Base-by-base conservation (phyloP, 2,797 vertebrate genomes). In the Apodemus agrarius region DNA sequence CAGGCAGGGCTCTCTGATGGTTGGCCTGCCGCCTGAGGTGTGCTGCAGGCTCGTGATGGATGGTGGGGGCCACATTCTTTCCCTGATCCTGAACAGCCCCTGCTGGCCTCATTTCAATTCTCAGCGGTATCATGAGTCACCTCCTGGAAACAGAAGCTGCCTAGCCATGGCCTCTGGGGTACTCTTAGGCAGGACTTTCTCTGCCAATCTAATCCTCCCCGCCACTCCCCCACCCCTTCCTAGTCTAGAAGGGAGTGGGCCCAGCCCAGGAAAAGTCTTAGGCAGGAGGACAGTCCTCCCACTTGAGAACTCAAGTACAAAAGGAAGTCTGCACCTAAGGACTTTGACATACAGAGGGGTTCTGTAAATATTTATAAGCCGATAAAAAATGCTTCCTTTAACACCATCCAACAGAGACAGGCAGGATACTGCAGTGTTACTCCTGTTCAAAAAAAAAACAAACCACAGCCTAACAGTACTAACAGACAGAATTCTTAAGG, bases 321-420 rank as follows among this genome's bases (percentile, higher is more conserved):
- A 89, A 92, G 83, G 80, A 75, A 67, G 13, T 16, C 17, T 0
- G 74, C 74, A 63, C 79, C 74, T 40, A 21, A 89, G 49, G 26
- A 75, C 92, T 93, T 93, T 61, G 19, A 81, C 17, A 63, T 40
- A 24, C 63, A 34, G 16, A 17, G 19, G 31, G 83, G 40, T 69
- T 96, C 94, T 85, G 37, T 21, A 84, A 95, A 93, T 65, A 86
- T n/a, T 78, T 16, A 43, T 43, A 61, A 92, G 84, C 91, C 79
- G 87, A 92, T 40, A 46, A 88, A 96, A 6, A 52, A 52, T 52
- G 24, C 10, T 49, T 72, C 67, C 46, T 49, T 46, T 54, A 61
- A 9, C 6, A 67, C 72, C 83, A 80, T 24, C 46, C 17, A 12
- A 34, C 1, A 21, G 19, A 69, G 61, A 65, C n/a, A 34, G 24